Evolutionary conservation across 37 sponge, comb jelly and placozoan genomes (phyloP), one percentile per base, ranked within the genome.

Genomic region (Crambe crambe): DNA sequence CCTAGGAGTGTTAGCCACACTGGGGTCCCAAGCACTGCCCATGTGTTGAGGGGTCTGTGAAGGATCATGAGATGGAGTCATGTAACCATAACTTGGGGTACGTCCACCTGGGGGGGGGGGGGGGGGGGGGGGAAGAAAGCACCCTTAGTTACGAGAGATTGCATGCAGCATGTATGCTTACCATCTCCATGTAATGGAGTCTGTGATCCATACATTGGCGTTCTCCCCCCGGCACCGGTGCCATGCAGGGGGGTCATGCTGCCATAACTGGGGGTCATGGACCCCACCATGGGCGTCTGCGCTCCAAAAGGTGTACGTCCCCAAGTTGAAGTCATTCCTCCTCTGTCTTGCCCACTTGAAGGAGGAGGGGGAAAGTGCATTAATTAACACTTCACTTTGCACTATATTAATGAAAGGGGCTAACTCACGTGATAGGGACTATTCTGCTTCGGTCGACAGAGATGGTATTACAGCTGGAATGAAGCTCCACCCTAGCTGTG

Each of bases 1-100:
- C 73, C 79, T 63, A 26, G 89, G 92, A n/a, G 92, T 91, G 72
- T 83, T 89, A 38, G 94, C 57, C 26, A 86, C 42, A 56, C 80
- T 93, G 61, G 99, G 99, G 68, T 98, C 99, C 99, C 99, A 98
- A 18, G 96, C 99, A 83, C 93, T 93, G 39, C 95, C 88, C 29
- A 89, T 88, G 68, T 90, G 89, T 0, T 74, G 73, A 9, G 98
- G 95, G 36, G 96, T 95, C 26, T 89, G 85, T 38, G 92, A 90
- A 32, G 95, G 95, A 41, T 96, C 99, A 81, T 97, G 94, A 2
- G 91, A 88, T 0, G 98, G 98, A 4, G 98, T 97, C 86, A 89
- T 89, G 63, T 90, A 86, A 63, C 97, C 94, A 75, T 97, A 95
- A 60, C 96, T 88, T 0, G 95, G 95, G 12, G 95, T 95, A 25